Evolutionary conservation across 35 echinoderm and acorn worm genomes (phyloP).

Genomic region (Diadema setosum): DNA sequence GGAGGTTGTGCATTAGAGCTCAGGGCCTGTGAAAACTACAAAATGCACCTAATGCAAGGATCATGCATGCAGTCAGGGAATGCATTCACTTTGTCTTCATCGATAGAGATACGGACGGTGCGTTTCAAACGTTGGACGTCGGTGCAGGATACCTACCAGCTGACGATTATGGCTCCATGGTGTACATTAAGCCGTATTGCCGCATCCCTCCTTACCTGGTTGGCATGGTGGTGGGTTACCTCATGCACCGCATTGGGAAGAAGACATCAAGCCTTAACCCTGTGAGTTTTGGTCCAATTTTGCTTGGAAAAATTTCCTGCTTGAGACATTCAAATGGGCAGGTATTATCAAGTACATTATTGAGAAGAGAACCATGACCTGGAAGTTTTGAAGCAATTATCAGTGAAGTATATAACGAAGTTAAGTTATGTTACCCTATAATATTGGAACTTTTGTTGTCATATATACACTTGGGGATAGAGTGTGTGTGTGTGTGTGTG

Average conservation of each 20-base stretch:
- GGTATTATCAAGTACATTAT: too few relatives aligned
- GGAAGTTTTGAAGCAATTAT: too few relatives aligned
- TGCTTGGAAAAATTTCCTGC: too few relatives aligned
- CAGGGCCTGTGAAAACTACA: neutral
- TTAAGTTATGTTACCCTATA: too few relatives aligned
- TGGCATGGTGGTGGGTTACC: slow-evolving; percentile 77
- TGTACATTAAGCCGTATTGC: slow-evolving; percentile 79
- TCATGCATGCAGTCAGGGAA: neutral
- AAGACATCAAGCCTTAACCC: slow-evolving; percentile 38
- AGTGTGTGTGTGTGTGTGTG: too few relatives aligned
- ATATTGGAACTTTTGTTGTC: too few relatives aligned
- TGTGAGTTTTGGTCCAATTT: too few relatives aligned
- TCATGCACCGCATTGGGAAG: slow-evolving; percentile 46
- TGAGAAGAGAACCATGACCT: too few relatives aligned
- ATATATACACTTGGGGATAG: too few relatives aligned
- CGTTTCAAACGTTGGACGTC: neutral
- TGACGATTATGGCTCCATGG: neutral
- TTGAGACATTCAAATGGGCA: too few relatives aligned
- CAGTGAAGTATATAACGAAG: too few relatives aligned
- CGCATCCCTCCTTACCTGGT: slow-evolving; percentile 85
- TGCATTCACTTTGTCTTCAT: neutral
- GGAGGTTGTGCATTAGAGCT: too few relatives aligned
- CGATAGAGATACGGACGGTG: neutral
- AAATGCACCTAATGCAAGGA: neutral
- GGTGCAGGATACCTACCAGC: neutral